Evolutionary conservation across 2,113 vertebrate species (phyloP).

Genomic region (Entomyzon cyanotis): DNA sequence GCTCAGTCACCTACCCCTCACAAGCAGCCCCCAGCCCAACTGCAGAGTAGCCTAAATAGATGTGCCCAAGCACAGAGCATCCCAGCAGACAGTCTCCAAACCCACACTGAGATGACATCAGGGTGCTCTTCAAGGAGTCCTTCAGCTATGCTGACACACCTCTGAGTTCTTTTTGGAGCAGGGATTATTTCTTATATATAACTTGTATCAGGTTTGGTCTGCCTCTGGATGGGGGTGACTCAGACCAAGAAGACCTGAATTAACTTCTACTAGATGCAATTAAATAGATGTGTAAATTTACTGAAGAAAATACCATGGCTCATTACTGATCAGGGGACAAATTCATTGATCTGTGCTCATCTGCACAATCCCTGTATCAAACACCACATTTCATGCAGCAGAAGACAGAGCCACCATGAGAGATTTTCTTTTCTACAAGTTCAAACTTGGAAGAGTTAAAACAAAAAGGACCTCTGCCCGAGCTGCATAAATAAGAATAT

Average conservation of each 20-base stretch:
- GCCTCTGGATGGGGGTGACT: not conserved
- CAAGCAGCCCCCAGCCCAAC: not conserved
- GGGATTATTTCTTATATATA: not conserved
- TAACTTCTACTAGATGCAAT: not conserved
- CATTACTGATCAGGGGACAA: no score
- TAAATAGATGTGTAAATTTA: not conserved
- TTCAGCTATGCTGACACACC: not conserved
- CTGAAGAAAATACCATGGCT: not conserved
- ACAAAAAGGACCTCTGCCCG: not conserved
- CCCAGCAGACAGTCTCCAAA: not conserved
- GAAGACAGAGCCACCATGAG: not conserved
- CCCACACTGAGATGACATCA: not conserved
- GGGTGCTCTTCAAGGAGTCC: not conserved
- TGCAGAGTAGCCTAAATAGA: not conserved
- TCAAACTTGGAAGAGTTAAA: constrained; percentile 29
- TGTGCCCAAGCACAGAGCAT: not conserved
- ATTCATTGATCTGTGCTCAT: rapidly evolving
- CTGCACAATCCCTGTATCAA: not conserved
- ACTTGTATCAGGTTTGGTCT: not conserved
- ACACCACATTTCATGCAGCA: not conserved
- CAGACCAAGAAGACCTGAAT: not conserved
- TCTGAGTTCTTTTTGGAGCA: not conserved
- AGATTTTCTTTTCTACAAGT: not conserved
- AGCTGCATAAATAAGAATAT: constrained; percentile 65
- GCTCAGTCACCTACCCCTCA: not conserved